Conservation (phyloP, 1,140 invertebrate genomes). For the Rhyacophila brunnea region DNA sequence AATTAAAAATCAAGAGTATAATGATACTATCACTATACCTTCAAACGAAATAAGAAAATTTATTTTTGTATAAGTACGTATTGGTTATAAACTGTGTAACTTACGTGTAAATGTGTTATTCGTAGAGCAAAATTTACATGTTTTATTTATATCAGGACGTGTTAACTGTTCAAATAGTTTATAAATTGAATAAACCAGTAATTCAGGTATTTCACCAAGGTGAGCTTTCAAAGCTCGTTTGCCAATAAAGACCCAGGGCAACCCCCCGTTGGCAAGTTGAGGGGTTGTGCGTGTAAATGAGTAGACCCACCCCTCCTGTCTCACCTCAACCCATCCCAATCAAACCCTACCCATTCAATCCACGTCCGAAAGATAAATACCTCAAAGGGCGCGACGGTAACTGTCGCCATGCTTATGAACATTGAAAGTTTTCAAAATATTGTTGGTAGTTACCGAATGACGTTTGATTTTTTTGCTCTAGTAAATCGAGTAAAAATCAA, state of each 20-base stretch:
- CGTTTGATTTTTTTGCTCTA: not conserved
- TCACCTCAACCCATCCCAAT: constrained; percentile 3
- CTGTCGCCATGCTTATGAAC: constrained; percentile 4
- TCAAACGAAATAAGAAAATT: no score
- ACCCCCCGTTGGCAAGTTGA: constrained; percentile 13
- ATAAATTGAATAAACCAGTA: no score
- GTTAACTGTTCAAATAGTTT: no score
- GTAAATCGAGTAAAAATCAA: not conserved
- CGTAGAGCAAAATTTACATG: no score
- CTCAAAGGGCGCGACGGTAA: not conserved
- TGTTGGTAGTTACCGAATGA: not conserved
- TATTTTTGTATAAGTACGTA: no score
- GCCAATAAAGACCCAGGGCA: constrained; percentile 4
- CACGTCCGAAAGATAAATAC: constrained; percentile 6
- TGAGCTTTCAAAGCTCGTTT: no score
- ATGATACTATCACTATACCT: no score
- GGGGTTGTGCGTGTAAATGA: constrained; percentile 9
- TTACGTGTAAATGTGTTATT: no score
- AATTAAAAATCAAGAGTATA: no score
- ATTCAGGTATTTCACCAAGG: no score
- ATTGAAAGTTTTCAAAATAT: not conserved
- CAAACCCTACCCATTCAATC: not conserved
- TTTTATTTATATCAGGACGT: no score
- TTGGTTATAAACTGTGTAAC: no score
- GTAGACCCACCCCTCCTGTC: not conserved